These are phyloP conservation scores for Adelognathus sp. DNA, from an alignment of 2,888 invertebrate genomes.

Conservation along the genomic window DNA sequence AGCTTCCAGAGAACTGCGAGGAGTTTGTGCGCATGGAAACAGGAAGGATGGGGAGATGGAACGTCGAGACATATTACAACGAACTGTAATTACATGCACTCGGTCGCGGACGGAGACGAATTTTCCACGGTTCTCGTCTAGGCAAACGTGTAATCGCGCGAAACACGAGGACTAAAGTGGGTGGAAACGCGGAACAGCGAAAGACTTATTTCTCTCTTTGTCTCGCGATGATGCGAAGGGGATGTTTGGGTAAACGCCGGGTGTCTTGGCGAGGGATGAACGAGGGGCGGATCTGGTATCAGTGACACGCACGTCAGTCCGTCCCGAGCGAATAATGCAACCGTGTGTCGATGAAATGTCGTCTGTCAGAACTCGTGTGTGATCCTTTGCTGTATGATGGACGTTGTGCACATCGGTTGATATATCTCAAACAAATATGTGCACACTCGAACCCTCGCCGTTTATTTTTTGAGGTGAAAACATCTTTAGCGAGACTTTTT, in stretches of 20 bases:
- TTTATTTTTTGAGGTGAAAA: too few species aligned
- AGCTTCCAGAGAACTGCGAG: not conserved
- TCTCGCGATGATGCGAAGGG: too few species aligned
- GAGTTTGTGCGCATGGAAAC: not conserved
- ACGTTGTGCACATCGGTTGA: not conserved
- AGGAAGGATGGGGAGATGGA: not conserved
- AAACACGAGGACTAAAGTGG: too few species aligned
- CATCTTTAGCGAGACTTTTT: too few species aligned
- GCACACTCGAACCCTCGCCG: too few species aligned
- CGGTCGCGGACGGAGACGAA: too few species aligned
- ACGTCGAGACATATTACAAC: conserved; percentile 63
- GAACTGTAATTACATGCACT: conserved; percentile 66
- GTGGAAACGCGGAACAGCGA: too few species aligned
- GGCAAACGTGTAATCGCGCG: conserved; percentile 40
- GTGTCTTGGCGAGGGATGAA: not conserved
- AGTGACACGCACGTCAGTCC: conserved; percentile 22
- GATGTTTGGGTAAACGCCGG: not conserved
- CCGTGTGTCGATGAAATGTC: conserved; percentile 18
- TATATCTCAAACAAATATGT: not conserved
- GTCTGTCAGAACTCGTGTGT: not conserved
- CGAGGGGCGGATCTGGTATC: conserved; percentile 13
- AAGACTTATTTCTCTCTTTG: not conserved
- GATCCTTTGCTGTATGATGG: not conserved
- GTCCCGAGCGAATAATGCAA: conserved; percentile 22
- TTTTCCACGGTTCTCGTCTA: conserved; percentile 12